Base-by-base conservation (phyloP, 2,888 invertebrate genomes). In the Nymphalis c-album region DNA sequence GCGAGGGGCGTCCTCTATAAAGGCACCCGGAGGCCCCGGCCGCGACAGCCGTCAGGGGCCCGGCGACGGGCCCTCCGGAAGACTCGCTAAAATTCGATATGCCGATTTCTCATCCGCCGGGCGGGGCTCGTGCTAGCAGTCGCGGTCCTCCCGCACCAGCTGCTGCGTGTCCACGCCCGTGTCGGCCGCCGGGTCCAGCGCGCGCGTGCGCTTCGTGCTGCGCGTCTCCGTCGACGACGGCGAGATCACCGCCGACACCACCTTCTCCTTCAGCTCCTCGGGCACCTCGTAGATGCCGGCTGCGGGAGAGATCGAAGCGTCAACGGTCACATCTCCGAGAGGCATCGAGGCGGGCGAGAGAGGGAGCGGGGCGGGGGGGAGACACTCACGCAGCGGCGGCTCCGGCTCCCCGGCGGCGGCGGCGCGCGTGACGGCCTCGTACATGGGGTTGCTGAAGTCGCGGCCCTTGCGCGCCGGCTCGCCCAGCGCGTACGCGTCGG, bases 391-490 rank as follows among this genome's bases (percentile, higher is more conserved):
- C 69, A 86, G 59, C 0, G 87, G 79, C 26, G 85, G 82, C 16
- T 85, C 87, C 0, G 83, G 82, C n/a, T 84, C 84, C 1, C 80
- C 84, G 47, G 82, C 79, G 48, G 80, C 82, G 73, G 93, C 94
- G 63, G 94, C 94, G 73, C 95, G 93, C 75, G 95, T 95, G 65
- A 96, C 96, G 60, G 97, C 97, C 82, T 99, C 99, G 88, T 99
- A 99, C 97, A 99, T 98, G 60, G 99, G 99, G 92, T 99, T 99
- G 81, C 97, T 96, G 93, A 99, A 99, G 89, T 99, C 98, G 63
- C 98, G 93, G 68, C 95, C 95, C 86, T 97, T 97, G 76, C 95
- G 94, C 76, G 85, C 79, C 46, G 79, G 94, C 72, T 97, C 96
- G 78, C 96, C 96, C 78, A 97, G 82, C 64, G 91, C 95, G 87